Evolutionary conservation across 1,140 invertebrate species (phyloP).

Genomic region (Drosophila ficusphila): DNA sequence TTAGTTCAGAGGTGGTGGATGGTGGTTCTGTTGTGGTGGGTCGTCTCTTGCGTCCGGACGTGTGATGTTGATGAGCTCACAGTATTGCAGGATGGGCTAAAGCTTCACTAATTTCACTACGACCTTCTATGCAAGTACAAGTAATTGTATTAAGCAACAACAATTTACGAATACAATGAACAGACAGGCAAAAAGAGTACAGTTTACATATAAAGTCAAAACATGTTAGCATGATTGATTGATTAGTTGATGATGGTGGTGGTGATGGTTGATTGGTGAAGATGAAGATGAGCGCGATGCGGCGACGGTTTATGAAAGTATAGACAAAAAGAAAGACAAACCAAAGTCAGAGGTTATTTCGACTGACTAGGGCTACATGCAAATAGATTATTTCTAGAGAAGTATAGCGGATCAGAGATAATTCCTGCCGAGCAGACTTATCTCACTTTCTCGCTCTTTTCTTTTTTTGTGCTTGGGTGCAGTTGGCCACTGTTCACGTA

Average conservation of each 20-base stretch:
- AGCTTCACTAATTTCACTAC: conserved; percentile 84
- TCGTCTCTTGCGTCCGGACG: conserved; percentile 63
- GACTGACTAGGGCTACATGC: conserved; percentile 27
- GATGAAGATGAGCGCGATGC: conserved; percentile 31
- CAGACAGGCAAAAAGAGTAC: conserved; percentile 50
- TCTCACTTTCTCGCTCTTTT: neutral
- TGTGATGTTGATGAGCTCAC: conserved; percentile 78
- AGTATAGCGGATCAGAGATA: neutral
- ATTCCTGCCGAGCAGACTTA: neutral
- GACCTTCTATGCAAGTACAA: conserved; percentile 72
- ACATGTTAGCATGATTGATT: conserved; percentile 33
- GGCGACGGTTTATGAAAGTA: conserved; percentile 53
- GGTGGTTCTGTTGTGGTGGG: neutral
- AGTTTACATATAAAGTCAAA: conserved; percentile 53
- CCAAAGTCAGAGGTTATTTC: conserved; percentile 32
- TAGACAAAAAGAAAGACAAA: conserved; percentile 47
- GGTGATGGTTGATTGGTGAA: conserved; percentile 37
- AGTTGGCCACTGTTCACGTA: conserved; percentile 16
- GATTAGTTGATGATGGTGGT: conserved; percentile 40
- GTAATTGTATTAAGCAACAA: conserved; percentile 17
- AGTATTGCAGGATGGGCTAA: conserved; percentile 83
- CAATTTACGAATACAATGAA: conserved; percentile 11
- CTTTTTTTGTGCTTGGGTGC: conserved; percentile 14
- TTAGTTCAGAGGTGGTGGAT: neutral
- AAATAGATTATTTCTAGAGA: conserved; percentile 1